These are phyloP conservation scores for Gobio gobio DNA, from an alignment of 2,113 vertebrate genomes.

Conservation along the genomic window DNA sequence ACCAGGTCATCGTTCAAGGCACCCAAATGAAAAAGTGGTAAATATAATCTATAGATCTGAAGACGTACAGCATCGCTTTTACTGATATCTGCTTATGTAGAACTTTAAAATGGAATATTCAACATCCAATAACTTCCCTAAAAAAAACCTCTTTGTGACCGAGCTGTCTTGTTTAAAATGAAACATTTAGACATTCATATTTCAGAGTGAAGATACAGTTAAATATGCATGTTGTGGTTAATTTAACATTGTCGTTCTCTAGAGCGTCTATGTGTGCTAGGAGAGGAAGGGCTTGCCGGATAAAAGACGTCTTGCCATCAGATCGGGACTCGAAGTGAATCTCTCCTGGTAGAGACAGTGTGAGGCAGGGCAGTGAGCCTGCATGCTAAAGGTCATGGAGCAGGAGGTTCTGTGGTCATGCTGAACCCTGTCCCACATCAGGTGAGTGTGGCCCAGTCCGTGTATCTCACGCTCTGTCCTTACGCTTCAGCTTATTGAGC, in stretches of 20 bases:
- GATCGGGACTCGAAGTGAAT: neutral
- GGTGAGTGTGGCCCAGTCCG: neutral
- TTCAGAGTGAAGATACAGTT: neutral
- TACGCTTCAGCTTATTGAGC: conserved; percentile 94
- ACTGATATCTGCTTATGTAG: neutral
- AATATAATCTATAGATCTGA: neutral
- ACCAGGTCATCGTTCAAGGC: conserved; percentile 26
- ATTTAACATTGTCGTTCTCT: neutral
- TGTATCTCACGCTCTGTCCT: conserved; percentile 84
- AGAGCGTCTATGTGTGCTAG: neutral
- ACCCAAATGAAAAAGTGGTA: conserved; percentile 17
- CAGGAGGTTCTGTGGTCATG: neutral
- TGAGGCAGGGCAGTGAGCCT: neutral
- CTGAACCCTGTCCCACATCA: conserved; percentile 14
- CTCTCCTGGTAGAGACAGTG: neutral
- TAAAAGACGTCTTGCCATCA: neutral
- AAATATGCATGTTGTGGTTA: neutral
- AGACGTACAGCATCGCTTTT: conserved; percentile 7
- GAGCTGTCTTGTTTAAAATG: neutral
- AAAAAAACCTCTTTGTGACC: neutral
- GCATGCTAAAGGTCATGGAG: neutral
- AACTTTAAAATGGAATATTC: conserved; percentile 18
- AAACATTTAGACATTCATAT: neutral
- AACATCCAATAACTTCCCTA: neutral
- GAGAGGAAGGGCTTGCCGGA: conserved; percentile 4